Evolutionary conservation across 2,888 invertebrate genomes (phyloP).

Genomic region (Aquatica leii): DNA sequence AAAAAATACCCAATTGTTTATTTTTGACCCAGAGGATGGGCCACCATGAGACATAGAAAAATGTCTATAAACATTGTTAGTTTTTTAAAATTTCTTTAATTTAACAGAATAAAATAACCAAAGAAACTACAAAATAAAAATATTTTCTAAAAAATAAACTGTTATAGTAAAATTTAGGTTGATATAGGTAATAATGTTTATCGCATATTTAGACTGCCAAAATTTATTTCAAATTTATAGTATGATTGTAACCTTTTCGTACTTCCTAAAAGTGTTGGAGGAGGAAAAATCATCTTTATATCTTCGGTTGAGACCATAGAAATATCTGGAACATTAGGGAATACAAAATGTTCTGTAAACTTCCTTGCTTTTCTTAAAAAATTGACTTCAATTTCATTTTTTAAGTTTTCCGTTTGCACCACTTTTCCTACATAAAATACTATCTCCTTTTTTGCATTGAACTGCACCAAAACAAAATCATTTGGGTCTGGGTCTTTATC

Average conservation of each 20-base stretch:
- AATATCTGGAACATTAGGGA: not conserved
- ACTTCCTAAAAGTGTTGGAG: not conserved
- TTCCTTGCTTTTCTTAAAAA: not conserved
- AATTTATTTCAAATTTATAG: constrained; percentile 7
- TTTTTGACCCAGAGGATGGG: too few species aligned
- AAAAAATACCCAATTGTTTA: too few species aligned
- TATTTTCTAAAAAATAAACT: too few species aligned
- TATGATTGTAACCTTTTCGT: not conserved
- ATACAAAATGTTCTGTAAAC: not conserved
- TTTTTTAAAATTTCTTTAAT: too few species aligned
- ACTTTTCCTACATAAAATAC: constrained; percentile 1
- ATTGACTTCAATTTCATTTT: not conserved
- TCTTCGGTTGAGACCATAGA: not conserved
- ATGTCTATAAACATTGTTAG: too few species aligned
- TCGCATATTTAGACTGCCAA: not conserved
- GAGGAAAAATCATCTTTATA: not conserved
- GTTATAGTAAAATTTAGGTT: too few species aligned
- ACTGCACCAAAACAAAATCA: constrained; percentile 1
- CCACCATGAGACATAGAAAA: too few species aligned
- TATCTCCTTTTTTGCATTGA: constrained; percentile 1
- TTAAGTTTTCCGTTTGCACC: not conserved
- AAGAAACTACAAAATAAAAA: too few species aligned
- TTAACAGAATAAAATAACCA: too few species aligned
- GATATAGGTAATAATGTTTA: too few species aligned
- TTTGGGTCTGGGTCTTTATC: too few species aligned